Base-by-base conservation (phyloP, 2,797 vertebrate genomes). In the Hippocampus kuda region DNA sequence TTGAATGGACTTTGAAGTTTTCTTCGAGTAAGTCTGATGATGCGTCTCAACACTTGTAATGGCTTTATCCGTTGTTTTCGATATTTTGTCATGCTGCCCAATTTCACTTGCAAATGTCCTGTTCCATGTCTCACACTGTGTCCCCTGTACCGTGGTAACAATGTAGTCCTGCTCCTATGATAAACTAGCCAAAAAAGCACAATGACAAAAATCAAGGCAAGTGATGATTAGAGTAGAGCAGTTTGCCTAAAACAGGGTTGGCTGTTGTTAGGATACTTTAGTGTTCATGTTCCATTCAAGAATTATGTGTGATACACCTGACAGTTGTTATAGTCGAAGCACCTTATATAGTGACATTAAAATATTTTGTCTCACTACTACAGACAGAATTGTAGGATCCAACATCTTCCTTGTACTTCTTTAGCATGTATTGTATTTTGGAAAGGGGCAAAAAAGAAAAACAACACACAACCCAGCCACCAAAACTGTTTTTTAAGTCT, bases 401-500 rank as follows among this genome's bases (percentile, higher is more conserved):
- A 56, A 69, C 70, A 69, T 78, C 57, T 65, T 75, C 41, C 70
- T 68, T 76, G 76, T 24, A 65, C 68, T 51, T 65, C 72, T 71
- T 74, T 68, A 57, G 69, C 67, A 73, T 68, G 71, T 79, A 74
- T 74, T 76, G 72, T 80, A 74, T 77, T 78, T 82, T 73, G 44
- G 76, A 80, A 76, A 66, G 73, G 72, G 81, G 83, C 85, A 62
- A 68, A 41, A 69, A 62, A 71, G 68, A 74, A 84, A 74, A 81
- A 77, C 44, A n/a, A n/a, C 18, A 57, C 56, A 34, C 27, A 73
- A 74, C 67, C 74, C 76, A 86, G 84, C 78, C 82, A 84, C 83
- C 84, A 84, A 84, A 80, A 72, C 77, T 69, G 77, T 84, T 89
- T 89, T 88, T 74, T 87, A 86, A 88, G 85, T 89, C 83, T 85